Evolutionary conservation across 2,797 vertebrate species (phyloP), one percentile per base, ranked within the genome.

Genomic region (Mareca penelope): DNA sequence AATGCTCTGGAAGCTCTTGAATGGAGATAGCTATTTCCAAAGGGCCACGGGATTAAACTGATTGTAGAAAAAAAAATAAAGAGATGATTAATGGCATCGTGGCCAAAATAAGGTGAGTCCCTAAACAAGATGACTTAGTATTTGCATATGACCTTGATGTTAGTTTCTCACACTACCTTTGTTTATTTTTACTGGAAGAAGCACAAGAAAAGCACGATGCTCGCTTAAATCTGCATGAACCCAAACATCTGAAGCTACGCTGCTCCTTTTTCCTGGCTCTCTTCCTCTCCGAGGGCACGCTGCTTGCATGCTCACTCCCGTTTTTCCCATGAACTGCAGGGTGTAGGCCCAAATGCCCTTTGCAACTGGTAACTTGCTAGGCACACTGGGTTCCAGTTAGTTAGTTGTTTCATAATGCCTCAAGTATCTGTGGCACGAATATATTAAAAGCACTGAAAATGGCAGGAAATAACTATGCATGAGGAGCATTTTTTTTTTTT

Each of bases 151-250:
- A 94, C 61, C 71, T 90, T 0, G 0, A 40, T 40, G 39, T 77
- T 71, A 44, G 69, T 81, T 96, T 95, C 90, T 96, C 88, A 90
- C 68, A 92, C 81, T 92, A 96, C 94, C 85, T 94, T 93, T 93
- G 71, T 93, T 94, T 93, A 91, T 96, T 96, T 95, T 90, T 94
- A 52, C 65, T 95, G 95, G 95, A 95, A 65, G 80, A 88, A 85
- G 57, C 71, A 93, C 91, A 96, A 90, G 85, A 81, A 93, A 96
- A 96, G 77, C 85, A 94, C 3, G 80, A 91, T 86, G 88, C 82
- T 92, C 0, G 0, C 89, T 91, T 85, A 80, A 85, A 90, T 88
- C 75, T 85, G 88, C 71, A 40, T 57, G 86, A 96, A 95, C 57
- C 91, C 83, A 94, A 87, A 90, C 91, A 95, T 77, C 40, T 88